phyloP scores from a whole-genome alignment of 2,113 vertebrate genomes.

The Ciconia stormi region DNA sequence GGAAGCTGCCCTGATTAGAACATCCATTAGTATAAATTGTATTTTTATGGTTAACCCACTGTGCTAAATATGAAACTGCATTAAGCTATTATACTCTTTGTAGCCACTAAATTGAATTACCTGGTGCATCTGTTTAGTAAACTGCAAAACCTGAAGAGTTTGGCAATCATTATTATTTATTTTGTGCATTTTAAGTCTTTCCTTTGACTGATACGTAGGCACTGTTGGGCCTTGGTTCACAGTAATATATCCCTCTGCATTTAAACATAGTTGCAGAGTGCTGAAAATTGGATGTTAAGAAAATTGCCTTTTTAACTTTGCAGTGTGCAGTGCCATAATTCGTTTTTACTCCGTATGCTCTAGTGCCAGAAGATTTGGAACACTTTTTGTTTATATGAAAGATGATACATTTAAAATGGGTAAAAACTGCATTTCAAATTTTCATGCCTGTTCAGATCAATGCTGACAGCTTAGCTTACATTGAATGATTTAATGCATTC shows the following conservation, averaged over 20 bases:
- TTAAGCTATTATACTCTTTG: background rate
- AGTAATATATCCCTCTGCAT: background rate
- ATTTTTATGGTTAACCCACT: slow-evolving; percentile 13
- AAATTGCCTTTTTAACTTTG: background rate
- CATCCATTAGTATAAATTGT: slow-evolving; percentile 26
- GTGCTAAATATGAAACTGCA: background rate
- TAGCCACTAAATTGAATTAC: slow-evolving; percentile 4
- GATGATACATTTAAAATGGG: background rate
- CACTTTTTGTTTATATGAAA: background rate
- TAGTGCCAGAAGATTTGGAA: background rate
- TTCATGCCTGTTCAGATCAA: background rate
- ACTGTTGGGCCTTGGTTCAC: background rate
- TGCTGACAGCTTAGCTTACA: background rate
- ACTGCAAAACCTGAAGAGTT: background rate
- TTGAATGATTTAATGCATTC: background rate
- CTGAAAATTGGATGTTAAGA: background rate
- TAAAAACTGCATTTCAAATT: background rate
- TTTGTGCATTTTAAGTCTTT: background rate
- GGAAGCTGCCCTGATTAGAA: slow-evolving; percentile 44
- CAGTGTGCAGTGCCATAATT: background rate
- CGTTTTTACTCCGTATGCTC: background rate
- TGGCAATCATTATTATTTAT: slow-evolving; percentile 1
- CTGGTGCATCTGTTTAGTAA: slow-evolving; percentile 49
- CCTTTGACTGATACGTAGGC: background rate
- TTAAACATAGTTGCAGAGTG: background rate